phyloP scores from a whole-genome alignment of 2,888 invertebrate genomes.

The Andrena bicolor region DNA sequence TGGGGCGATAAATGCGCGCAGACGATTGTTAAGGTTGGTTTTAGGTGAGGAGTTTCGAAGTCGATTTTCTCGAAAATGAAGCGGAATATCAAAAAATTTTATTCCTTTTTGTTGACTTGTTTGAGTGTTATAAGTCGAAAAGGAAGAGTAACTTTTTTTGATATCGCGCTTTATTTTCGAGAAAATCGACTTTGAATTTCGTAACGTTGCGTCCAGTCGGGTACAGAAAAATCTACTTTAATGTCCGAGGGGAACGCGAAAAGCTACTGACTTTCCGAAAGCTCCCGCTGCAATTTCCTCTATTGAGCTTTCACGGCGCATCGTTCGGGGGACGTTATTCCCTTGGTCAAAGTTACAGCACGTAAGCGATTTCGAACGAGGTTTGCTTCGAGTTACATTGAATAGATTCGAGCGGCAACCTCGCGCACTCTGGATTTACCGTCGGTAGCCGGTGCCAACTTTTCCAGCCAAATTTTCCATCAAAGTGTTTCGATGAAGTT shows the following conservation, averaged over 20 bases:
- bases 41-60: no score
- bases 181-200: no score
- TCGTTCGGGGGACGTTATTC: conserved; percentile 15
- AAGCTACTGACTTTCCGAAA: conserved; percentile 42
- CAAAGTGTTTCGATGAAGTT: neutral
- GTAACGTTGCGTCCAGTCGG: no score
- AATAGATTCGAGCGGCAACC: conserved; percentile 30
- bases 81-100: no score
- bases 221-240: neutral
- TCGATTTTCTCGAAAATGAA: no score
- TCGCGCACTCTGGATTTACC: neutral
- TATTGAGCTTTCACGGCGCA: conserved; percentile 37
- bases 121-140: no score
- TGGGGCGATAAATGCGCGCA: neutral
- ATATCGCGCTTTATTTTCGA: no score
- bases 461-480: conserved; percentile 10
- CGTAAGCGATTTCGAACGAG: conserved; percentile 38
- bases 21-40: no score
- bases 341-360: conserved; percentile 14
- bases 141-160: no score
- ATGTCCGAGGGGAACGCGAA: neutral
- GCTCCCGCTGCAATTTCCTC: conserved; percentile 45
- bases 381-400: conserved; percentile 15
- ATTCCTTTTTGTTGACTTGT: no score
- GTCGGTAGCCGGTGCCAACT: neutral